Base-by-base conservation (phyloP, 2,797 vertebrate species). In the Chloroceryle inda region DNA sequence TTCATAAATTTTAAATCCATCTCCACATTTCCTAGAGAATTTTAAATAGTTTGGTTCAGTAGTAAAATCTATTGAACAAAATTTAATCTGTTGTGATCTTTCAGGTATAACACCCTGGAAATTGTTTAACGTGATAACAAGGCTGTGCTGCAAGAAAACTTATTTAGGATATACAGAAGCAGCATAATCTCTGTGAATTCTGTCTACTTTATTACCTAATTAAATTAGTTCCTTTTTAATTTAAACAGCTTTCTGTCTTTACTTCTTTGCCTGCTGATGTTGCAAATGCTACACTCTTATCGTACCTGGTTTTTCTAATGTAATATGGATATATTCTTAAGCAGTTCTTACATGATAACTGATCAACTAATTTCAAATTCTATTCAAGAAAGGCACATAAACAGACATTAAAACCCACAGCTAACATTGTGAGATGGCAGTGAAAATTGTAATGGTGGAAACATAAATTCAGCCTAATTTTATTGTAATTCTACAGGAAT, bases 381-480 rank as follows among this genome's bases (percentile, higher is more conserved):
- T 89, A 15, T 72, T 44, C 0, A 0, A 71, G 83, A 89, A 85
- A 83, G 52, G 56, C 56, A 74, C 84, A 76, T 83, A 95, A 94
- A 92, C 75, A 94, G 64, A 42, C 72, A 77, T 79, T 87, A 91
- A 89, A 82, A 72, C 12, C 21, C 74, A 73, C 67, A 92, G 75
- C 80, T 82, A 76, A 64, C 61, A 29, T 9, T 64, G 86, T 58
- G 82, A 95, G 82, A 58, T 61, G 64, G 58, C 76, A 80, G 40
- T 56, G 89, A 89, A 94, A 88, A 79, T 74, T 79, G 20, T 91
- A 66, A 81, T 61, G 40, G 74, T 76, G 77, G 35, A 81, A 91
- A 96, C 88, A 92, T 80, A 94, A 94, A 97, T 96, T 94, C 90
- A 84, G 66, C 61, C 78, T 93, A 84, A 91, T 96, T 96, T 86